Evolutionary conservation across 1,140 invertebrate species (phyloP).

Genomic region (Drosophila auraria): DNA sequence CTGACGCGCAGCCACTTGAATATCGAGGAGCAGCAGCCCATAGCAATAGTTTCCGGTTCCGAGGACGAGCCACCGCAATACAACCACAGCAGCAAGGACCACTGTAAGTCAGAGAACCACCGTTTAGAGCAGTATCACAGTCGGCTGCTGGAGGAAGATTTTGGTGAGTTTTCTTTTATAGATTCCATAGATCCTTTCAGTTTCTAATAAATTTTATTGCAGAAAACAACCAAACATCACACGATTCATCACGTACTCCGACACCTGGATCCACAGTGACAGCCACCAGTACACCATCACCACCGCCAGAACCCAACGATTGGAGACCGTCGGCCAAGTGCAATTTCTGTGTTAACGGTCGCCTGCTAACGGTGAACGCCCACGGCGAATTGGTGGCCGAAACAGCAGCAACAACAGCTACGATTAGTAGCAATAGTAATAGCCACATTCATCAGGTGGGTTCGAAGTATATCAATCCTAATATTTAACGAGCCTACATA

Average conservation of each 20-base stretch:
- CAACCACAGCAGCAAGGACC: constrained; percentile 44
- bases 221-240: constrained; percentile 69
- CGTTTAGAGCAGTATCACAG: constrained; percentile 62
- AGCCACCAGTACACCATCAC: constrained; percentile 71
- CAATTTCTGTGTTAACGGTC: constrained; percentile 94
- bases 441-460: constrained; percentile 51
- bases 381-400: constrained; percentile 84
- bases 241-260: constrained; percentile 67
- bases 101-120: constrained; percentile 64
- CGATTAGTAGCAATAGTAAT: constrained; percentile 25
- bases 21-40: constrained; percentile 77
- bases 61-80: constrained; percentile 56
- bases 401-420: constrained; percentile 47
- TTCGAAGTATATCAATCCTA: neutral
- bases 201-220: too few species aligned
- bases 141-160: constrained; percentile 62
- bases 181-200: neutral
- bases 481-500: neutral
- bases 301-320: constrained; percentile 87
- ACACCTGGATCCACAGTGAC: constrained; percentile 35
- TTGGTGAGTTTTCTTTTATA: constrained; percentile 36
- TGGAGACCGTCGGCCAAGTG: constrained; percentile 94
- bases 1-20: constrained; percentile 85
- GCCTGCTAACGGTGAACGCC: constrained; percentile 86
- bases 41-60: constrained; percentile 56